Conservation (phyloP, 2,888 invertebrate species). For the Macrosoma leucophasiata region DNA sequence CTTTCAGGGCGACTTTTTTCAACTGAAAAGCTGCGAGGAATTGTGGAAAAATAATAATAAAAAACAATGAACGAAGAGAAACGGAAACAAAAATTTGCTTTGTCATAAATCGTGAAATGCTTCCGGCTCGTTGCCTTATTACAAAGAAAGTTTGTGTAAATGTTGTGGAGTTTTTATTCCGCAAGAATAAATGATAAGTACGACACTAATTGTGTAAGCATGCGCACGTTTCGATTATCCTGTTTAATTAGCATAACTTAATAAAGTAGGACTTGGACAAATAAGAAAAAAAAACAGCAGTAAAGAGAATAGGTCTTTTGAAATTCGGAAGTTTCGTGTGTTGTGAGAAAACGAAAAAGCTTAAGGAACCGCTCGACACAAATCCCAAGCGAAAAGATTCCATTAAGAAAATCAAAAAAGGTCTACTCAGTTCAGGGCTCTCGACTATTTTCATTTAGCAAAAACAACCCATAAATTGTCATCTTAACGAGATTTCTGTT, state of each 20-base stretch:
- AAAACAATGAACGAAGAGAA: slow-evolving; percentile 64
- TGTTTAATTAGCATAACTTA: too few relatives aligned
- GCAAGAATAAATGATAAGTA: too few relatives aligned
- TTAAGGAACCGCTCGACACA: slow-evolving; percentile 62
- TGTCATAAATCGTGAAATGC: slow-evolving; percentile 71
- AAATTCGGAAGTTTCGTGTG: slow-evolving; percentile 30
- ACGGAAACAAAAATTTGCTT: slow-evolving; percentile 72
- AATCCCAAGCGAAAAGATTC: slow-evolving; percentile 73
- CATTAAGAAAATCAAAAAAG: slow-evolving; percentile 76
- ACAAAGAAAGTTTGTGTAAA: slow-evolving; percentile 67
- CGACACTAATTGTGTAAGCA: too few relatives aligned
- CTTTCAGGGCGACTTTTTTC: slow-evolving; percentile 64
- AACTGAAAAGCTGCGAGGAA: slow-evolving; percentile 59
- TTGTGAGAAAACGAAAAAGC: slow-evolving; percentile 52
- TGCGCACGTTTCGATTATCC: too few relatives aligned
- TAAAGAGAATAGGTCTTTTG: too few relatives aligned
- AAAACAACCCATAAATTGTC: slow-evolving; percentile 77
- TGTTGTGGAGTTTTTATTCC: slow-evolving; percentile 47
- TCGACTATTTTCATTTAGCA: slow-evolving; percentile 76
- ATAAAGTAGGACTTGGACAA: too few relatives aligned
- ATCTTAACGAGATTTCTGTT: slow-evolving; percentile 76
- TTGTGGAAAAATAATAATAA: slow-evolving; percentile 64
- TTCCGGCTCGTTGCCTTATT: slow-evolving; percentile 63
- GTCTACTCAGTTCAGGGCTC: slow-evolving; percentile 65
- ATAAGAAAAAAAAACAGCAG: slow-evolving; percentile 37